Evolutionary conservation across 2,888 invertebrate species (phyloP).

Genomic region (Tachina lurida): DNA sequence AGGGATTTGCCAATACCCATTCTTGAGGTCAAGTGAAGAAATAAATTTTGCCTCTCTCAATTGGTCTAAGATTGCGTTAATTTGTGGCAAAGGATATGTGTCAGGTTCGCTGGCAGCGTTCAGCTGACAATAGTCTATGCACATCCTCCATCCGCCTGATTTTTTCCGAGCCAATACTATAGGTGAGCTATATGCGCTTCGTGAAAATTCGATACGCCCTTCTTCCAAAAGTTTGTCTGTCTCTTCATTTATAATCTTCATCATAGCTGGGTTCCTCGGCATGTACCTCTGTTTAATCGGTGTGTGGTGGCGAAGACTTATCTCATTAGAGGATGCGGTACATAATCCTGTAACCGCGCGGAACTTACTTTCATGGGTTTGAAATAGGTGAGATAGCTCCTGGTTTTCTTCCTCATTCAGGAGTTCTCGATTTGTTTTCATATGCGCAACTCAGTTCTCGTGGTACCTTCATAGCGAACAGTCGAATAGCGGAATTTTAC

Average conservation of each 20-base stretch:
- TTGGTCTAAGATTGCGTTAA: constrained; percentile 2
- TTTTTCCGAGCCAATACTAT: constrained; percentile 58
- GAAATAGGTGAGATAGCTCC: too few relatives aligned
- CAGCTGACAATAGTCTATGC: constrained; percentile 51
- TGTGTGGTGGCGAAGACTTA: too few relatives aligned
- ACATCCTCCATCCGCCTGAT: constrained; percentile 54
- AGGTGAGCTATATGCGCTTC: constrained; percentile 22
- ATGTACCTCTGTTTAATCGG: too few relatives aligned
- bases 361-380: too few relatives aligned
- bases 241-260: constrained; percentile 40
- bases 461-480: too few relatives aligned
- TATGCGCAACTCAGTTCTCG: too few relatives aligned
- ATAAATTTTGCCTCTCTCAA: neutral
- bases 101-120: constrained; percentile 41
- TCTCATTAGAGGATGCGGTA: too few relatives aligned
- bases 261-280: constrained; percentile 51
- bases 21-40: too few relatives aligned
- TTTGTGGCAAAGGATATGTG: constrained; percentile 42
- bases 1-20: constrained; percentile 52
- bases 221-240: constrained; percentile 35
- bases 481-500: too few relatives aligned
- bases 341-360: too few relatives aligned
- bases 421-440: too few relatives aligned
- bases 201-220: constrained; percentile 44
- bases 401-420: too few relatives aligned